Conservation (phyloP, 2,888 invertebrate species). For the Psylliodes chrysocephalus region DNA sequence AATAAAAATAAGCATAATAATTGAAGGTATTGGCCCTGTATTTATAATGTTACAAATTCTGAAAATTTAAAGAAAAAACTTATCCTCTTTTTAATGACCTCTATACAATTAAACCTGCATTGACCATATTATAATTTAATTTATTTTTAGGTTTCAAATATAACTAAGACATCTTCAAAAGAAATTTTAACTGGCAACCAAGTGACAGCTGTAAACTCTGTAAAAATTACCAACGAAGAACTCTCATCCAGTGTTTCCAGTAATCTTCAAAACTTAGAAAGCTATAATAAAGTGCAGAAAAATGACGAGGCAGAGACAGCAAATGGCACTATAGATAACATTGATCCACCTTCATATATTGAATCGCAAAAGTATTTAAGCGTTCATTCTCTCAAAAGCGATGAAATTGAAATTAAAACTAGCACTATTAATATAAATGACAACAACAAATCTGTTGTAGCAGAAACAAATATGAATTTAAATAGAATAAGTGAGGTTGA, state of each 20-base stretch:
- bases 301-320: neutral
- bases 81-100: too few species aligned
- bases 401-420: neutral
- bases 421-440: neutral
- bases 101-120: too few species aligned
- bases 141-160: conserved; percentile 39
- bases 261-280: neutral
- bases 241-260: neutral
- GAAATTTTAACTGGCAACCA: conserved; percentile 38
- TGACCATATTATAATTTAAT: too few species aligned
- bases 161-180: conserved; percentile 42
- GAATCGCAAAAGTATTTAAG: neutral
- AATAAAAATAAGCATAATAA: too few species aligned
- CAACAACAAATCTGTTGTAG: neutral
- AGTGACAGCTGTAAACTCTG: conserved; percentile 42
- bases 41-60: too few species aligned
- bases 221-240: conserved; percentile 38
- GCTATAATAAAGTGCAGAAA: neutral
- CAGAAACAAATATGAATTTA: too few species aligned
- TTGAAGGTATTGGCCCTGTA: too few species aligned
- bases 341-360: neutral
- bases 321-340: neutral
- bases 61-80: too few species aligned
- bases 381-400: neutral
- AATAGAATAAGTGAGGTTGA: neutral